Evolutionary conservation across 2,113 vertebrate genomes (phyloP).

Genomic region (Podarcis cretensis): DNA sequence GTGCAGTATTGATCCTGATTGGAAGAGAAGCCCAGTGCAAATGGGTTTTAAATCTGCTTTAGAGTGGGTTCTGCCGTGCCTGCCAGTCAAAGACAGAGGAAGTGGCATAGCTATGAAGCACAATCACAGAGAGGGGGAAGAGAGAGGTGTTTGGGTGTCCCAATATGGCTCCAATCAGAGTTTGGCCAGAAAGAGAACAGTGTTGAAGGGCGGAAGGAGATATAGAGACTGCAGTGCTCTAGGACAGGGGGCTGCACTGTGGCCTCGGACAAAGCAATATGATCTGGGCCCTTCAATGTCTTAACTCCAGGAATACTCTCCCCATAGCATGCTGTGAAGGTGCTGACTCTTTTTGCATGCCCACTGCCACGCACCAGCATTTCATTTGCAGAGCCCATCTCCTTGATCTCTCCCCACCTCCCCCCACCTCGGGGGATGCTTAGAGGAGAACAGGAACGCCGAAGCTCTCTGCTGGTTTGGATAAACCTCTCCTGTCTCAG

Average conservation of each 20-base stretch:
- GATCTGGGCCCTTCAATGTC: not conserved
- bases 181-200: not conserved
- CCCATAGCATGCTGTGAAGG: constrained; percentile 2
- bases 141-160: not conserved
- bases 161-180: not conserved
- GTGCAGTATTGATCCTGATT: not conserved
- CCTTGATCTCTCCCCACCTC: constrained; percentile 42
- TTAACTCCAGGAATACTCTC: not conserved
- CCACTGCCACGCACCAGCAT: constrained; percentile 67
- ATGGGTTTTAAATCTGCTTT: not conserved
- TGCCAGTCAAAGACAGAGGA: not conserved
- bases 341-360: constrained; percentile 52
- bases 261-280: not conserved
- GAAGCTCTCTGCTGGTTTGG: constrained; percentile 57
- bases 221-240: not conserved
- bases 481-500: constrained; percentile 62
- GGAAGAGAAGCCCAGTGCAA: not conserved
- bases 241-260: not conserved
- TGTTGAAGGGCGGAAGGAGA: not conserved
- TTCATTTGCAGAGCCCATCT: constrained; percentile 69
- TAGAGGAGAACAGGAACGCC: constrained; percentile 73
- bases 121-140: not conserved
- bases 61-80: not conserved
- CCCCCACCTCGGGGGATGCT: constrained; percentile 53
- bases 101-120: not conserved